Conservation (phyloP, 2,797 vertebrate genomes). For the Cheirogaleus major region DNA sequence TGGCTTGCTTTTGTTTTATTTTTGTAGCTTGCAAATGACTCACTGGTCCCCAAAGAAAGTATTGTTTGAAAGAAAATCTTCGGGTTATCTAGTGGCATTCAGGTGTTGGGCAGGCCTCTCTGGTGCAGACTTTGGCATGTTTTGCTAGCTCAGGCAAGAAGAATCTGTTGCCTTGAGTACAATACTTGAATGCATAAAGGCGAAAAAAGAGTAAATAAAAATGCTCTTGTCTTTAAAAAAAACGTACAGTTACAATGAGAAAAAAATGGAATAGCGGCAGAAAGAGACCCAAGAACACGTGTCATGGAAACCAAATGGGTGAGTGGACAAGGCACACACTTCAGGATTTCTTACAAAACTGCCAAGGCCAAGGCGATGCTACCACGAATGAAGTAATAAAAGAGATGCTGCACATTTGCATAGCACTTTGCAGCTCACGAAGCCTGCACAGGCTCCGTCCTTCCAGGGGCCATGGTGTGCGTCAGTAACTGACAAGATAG, state of each 20-base stretch:
- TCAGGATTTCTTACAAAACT: background rate
- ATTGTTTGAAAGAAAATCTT: background rate
- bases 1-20: background rate
- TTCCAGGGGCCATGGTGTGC: accelerated
- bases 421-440: background rate
- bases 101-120: too few species aligned
- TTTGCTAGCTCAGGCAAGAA: background rate
- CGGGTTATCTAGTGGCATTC: too few species aligned
- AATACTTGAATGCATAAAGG: background rate
- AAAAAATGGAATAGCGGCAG: background rate
- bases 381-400: background rate
- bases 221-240: background rate
- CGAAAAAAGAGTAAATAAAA: background rate
- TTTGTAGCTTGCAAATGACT: background rate
- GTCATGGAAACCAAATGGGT: background rate
- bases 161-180: background rate
- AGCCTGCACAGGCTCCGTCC: background rate
- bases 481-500: accelerated
- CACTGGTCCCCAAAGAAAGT: background rate
- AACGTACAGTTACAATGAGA: background rate
- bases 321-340: background rate
- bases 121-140: background rate
- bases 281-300: background rate
- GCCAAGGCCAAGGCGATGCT: too few species aligned
- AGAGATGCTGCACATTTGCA: accelerated